Evolutionary conservation across 1,140 invertebrate genomes (phyloP).

Genomic region (Tetramorium simillimum): DNA sequence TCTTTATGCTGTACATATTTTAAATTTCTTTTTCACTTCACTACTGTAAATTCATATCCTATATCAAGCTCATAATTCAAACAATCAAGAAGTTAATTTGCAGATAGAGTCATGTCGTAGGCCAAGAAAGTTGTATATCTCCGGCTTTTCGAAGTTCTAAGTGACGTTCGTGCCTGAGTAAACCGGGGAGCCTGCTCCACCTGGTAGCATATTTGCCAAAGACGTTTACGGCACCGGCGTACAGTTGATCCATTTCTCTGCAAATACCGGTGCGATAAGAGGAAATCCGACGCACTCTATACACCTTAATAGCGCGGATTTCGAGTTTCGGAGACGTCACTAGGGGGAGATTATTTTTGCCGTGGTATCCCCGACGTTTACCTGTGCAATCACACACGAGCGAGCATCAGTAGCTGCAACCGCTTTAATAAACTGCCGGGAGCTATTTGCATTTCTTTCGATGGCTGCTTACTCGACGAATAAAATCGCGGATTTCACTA

Average conservation of each 20-base stretch:
- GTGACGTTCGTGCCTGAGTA: conserved; percentile 63
- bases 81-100: conserved; percentile 62
- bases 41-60: conserved; percentile 46
- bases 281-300: conserved; percentile 56
- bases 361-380: neutral
- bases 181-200: conserved; percentile 47
- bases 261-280: conserved; percentile 70
- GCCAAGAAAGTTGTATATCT: conserved; percentile 71
- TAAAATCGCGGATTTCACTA: conserved; percentile 22
- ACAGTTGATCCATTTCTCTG: conserved; percentile 71
- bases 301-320: conserved; percentile 68
- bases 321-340: conserved; percentile 47
- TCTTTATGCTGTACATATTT: conserved; percentile 9
- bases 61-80: conserved; percentile 65
- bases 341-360: conserved; percentile 61
- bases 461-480: conserved; percentile 7
- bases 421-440: conserved; percentile 45
- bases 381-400: conserved; percentile 28
- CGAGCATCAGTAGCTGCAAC: conserved; percentile 4
- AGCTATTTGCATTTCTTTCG: conserved; percentile 47
- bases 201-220: conserved; percentile 63
- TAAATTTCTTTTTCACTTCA: conserved; percentile 36
- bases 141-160: conserved; percentile 65
- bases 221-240: conserved; percentile 67
- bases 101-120: conserved; percentile 56